A percentile compares a stretch with the other conserved stretches of the same genome.
Evolutionary conservation across 2,113 vertebrate genomes (phyloP).

Genomic region (Tychaedon coryphoeus): DNA sequence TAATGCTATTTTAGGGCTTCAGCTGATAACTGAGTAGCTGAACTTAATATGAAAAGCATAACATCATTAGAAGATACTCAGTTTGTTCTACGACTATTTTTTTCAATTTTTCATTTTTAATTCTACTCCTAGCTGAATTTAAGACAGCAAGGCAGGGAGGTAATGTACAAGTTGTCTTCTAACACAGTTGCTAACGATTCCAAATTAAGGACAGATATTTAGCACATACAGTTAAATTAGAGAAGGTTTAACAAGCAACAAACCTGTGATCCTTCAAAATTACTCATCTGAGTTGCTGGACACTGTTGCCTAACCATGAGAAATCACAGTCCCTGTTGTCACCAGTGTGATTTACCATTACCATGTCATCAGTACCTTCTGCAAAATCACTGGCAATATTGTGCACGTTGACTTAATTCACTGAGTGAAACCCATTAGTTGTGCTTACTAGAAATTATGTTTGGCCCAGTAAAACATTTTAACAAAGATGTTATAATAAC

Average conservation of each 20-base stretch:
- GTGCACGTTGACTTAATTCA: not conserved
- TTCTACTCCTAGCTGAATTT: not conserved
- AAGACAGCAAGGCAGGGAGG: not conserved
- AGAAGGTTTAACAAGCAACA: not conserved
- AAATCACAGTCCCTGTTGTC: not conserved
- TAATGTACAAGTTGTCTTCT: not conserved
- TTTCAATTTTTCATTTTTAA: not conserved
- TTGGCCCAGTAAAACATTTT: not conserved
- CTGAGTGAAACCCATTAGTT: not conserved
- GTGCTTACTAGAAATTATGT: not conserved
- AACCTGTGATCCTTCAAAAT: not conserved
- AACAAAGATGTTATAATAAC: not conserved
- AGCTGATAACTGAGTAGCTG: not conserved
- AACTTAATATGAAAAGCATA: not conserved
- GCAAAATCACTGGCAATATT: not conserved
- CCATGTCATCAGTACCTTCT: not conserved
- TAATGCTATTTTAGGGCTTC: not conserved
- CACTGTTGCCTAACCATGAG: not conserved
- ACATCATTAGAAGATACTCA: accelerated
- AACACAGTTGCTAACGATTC: not conserved
- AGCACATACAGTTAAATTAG: not conserved
- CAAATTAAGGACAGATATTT: not conserved
- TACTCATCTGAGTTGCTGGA: not conserved
- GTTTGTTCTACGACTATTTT: not conserved
- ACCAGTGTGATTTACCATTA: not conserved